Conservation (phyloP, 2,888 invertebrate species). For the Deladenus siricidicola region DNA sequence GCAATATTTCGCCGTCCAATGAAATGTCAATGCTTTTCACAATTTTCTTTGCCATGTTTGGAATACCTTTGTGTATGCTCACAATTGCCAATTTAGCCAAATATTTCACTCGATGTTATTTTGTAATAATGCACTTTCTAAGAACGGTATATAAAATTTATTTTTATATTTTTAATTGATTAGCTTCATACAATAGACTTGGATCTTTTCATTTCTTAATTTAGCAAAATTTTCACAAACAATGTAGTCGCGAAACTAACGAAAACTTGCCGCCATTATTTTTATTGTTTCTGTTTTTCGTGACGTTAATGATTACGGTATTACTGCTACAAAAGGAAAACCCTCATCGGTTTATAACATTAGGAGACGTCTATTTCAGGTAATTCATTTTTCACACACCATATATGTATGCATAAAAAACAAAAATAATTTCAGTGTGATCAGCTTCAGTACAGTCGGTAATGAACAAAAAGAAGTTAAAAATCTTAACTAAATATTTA, state of each 20-base stretch:
- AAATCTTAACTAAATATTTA: no score
- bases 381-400: neutral
- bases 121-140: neutral
- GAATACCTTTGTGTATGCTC: conserved; percentile 26
- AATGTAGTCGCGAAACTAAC: neutral
- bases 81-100: conserved; percentile 27
- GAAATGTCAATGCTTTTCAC: conserved; percentile 27
- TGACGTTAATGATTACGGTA: neutral
- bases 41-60: conserved; percentile 26
- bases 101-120: conserved; percentile 12
- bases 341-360: neutral
- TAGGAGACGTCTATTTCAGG: neutral
- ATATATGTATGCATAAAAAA: neutral
- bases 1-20: conserved; percentile 35
- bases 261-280: neutral
- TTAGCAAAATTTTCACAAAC: neutral
- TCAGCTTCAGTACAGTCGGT: neutral
- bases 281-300: neutral
- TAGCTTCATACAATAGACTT: neutral
- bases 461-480: neutral
- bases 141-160: neutral
- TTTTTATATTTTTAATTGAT: neutral
- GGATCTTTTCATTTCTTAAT: neutral
- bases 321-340: neutral
- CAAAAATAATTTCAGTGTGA: neutral